Conservation (phyloP, 2,797 vertebrate genomes). For the Eremophila alpestris region DNA sequence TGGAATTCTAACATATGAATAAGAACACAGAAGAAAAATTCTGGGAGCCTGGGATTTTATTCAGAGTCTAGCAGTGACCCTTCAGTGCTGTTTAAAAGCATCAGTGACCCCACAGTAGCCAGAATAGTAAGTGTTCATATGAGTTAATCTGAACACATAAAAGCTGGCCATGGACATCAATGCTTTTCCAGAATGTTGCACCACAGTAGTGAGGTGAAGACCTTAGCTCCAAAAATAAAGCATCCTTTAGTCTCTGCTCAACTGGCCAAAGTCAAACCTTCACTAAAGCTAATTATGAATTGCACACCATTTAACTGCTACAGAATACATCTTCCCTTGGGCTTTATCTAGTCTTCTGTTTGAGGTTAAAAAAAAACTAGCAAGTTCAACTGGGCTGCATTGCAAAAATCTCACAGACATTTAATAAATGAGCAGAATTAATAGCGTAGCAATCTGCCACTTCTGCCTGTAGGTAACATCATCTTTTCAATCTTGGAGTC, state of each 20-base stretch:
- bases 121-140: not conserved
- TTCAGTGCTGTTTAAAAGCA: not conserved
- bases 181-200: not conserved
- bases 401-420: not conserved
- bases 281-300: not conserved
- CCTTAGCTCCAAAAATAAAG: conserved; percentile 14
- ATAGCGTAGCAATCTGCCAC: not conserved
- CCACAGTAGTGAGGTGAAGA: not conserved
- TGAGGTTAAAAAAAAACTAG: not conserved
- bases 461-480: not conserved
- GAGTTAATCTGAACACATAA: not conserved
- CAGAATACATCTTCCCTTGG: not conserved
- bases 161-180: not conserved
- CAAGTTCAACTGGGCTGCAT: not conserved
- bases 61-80: not conserved
- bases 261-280: not conserved
- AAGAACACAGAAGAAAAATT: conserved; percentile 8
- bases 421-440: not conserved
- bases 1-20: not conserved
- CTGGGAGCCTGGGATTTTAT: not conserved
- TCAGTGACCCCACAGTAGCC: not conserved
- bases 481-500: not conserved
- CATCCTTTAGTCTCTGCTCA: not conserved
- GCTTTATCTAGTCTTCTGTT: not conserved
- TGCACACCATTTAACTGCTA: not conserved